Conservation (phyloP, 2,797 vertebrate genomes). For the Neopelma chrysocephalum region DNA sequence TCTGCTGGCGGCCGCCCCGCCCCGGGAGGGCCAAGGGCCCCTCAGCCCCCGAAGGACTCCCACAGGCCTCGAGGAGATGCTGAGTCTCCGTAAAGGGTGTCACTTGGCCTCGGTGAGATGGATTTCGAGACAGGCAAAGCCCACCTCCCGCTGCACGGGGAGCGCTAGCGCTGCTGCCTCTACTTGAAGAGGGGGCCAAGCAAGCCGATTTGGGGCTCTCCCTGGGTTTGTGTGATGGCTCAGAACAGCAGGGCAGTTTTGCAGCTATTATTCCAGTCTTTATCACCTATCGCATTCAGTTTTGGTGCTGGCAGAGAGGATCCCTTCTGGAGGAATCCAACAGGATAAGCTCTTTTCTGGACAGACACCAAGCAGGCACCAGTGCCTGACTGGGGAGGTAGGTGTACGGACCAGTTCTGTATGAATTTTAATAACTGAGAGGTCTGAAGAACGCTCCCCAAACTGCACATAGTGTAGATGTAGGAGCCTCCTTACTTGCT, state of each 20-base stretch:
- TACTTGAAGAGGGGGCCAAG: rapidly evolving
- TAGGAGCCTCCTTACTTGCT: neutral
- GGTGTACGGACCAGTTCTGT: neutral
- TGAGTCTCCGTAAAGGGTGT: neutral
- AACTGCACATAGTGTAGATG: neutral
- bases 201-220: rapidly evolving
- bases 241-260: neutral
- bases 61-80: neutral
- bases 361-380: neutral
- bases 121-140: neutral
- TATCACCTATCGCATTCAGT: rapidly evolving
- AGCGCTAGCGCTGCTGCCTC: rapidly evolving
- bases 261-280: neutral
- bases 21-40: neutral
- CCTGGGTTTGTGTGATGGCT: neutral
- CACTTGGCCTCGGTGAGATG: neutral
- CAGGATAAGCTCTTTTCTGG: neutral
- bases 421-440: neutral
- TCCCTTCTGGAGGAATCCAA: neutral
- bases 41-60: no score
- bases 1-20: neutral
- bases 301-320: neutral
- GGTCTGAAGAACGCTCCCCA: neutral
- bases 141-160: neutral
- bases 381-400: rapidly evolving